Conservation (phyloP, 2,888 invertebrate species). For the Mythimna ferrago region DNA sequence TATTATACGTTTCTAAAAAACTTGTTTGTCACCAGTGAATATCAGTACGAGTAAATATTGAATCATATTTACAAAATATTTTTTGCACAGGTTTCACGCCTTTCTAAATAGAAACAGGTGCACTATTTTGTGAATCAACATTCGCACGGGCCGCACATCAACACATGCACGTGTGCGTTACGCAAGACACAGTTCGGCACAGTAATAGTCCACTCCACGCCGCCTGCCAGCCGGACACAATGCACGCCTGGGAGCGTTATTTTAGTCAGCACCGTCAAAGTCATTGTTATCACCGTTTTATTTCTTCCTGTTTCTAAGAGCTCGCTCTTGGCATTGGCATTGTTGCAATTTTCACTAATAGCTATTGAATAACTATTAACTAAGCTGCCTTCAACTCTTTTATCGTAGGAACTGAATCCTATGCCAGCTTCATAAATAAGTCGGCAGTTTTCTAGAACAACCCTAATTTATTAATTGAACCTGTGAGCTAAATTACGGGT, state of each 20-base stretch:
- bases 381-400: conserved; percentile 10
- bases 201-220: conserved; percentile 62
- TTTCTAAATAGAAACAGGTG: conserved; percentile 6
- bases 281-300: conserved; percentile 81
- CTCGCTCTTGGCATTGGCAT: conserved; percentile 86
- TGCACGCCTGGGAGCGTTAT: conserved; percentile 85
- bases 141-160: conserved; percentile 21
- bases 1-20: neutral
- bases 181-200: conserved; percentile 59
- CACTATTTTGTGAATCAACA: conserved; percentile 12
- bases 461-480: conserved; percentile 76
- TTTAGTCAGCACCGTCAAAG: conserved; percentile 82
- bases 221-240: conserved; percentile 67
- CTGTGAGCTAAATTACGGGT: conserved; percentile 71
- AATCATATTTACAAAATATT: neutral
- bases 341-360: conserved; percentile 64
- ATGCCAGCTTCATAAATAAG: conserved; percentile 26
- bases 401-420: neutral
- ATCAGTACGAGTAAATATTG: conserved; percentile 12
- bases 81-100: neutral
- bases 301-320: conserved; percentile 82
- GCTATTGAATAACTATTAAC: conserved; percentile 42
- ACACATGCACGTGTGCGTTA: conserved; percentile 60
- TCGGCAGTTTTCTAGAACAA: conserved; percentile 55
- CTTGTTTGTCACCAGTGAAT: neutral